Conservation (phyloP, 64 coral and sea anemone genomes). For the Montipora foliosa region DNA sequence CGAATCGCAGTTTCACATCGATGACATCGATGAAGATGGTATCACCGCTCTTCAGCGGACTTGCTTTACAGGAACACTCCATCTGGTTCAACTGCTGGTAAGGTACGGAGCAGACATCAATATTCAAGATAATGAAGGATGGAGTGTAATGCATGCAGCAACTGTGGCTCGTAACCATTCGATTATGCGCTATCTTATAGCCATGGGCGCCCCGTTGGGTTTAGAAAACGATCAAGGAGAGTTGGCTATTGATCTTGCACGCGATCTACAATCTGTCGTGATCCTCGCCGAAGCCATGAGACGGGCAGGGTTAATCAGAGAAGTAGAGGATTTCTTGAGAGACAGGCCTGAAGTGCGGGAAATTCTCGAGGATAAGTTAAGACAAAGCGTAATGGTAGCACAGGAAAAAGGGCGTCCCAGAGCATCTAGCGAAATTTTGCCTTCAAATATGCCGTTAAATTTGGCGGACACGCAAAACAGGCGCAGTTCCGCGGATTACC, state of each 20-base stretch:
- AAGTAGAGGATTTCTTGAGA: slow-evolving; percentile 66
- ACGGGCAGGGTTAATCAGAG: slow-evolving; percentile 29
- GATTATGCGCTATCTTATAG: slow-evolving; percentile 84
- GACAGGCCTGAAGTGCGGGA: slow-evolving; percentile 70
- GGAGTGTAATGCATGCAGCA: slow-evolving; percentile 89
- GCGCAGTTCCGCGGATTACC: slow-evolving; percentile 19
- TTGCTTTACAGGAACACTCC: slow-evolving; percentile 85
- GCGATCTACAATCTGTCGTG: slow-evolving; percentile 74
- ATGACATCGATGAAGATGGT: slow-evolving; percentile 88
- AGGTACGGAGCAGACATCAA: slow-evolving; percentile 81
- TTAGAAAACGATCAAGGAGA: slow-evolving; percentile 84
- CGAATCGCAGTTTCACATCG: slow-evolving; percentile 80
- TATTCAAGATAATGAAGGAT: slow-evolving; percentile 95
- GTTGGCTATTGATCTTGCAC: slow-evolving; percentile 79
- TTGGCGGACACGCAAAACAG: background rate
- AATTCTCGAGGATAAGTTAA: slow-evolving; percentile 72
- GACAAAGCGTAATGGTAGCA: background rate
- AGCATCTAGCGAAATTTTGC: slow-evolving; percentile 10
- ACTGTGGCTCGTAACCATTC: slow-evolving; percentile 82
- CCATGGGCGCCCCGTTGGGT: slow-evolving; percentile 74
- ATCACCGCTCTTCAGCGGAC: slow-evolving; percentile 87
- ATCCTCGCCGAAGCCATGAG: slow-evolving; percentile 87
- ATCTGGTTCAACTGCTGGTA: slow-evolving; percentile 85
- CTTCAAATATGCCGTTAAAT: slow-evolving; percentile 10
- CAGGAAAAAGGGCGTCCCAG: background rate